phyloP scores from a whole-genome alignment of 2,113 vertebrate species.

The Cynocephalus volans region DNA sequence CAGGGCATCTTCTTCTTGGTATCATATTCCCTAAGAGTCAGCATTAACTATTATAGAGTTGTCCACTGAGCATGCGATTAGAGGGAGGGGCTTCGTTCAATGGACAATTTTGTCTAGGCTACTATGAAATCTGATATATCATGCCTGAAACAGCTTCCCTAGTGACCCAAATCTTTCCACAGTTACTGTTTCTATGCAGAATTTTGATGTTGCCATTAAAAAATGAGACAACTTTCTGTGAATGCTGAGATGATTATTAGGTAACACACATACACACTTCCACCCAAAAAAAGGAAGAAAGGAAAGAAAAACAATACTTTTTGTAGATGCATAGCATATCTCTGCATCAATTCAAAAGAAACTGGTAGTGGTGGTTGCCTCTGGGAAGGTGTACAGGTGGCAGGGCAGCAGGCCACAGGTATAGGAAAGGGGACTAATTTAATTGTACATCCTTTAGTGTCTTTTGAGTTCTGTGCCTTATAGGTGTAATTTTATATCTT shows the following conservation, averaged over 20 bases:
- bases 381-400: neutral
- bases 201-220: conserved; percentile 58
- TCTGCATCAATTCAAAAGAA: conserved; percentile 2
- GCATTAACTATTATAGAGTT: neutral
- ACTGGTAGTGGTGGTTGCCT: neutral
- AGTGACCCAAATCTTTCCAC: neutral
- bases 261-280: neutral
- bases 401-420: neutral
- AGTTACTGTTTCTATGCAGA: neutral
- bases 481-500: neutral
- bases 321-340: neutral
- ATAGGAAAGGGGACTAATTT: neutral
- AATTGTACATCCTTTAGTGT: neutral
- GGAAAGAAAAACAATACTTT: neutral
- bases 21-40: neutral
- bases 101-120: neutral
- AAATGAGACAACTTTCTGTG: neutral
- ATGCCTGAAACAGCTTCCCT: neutral
- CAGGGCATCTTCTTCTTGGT: neutral
- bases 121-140: neutral
- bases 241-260: conserved; percentile 34
- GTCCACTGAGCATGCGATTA: neutral
- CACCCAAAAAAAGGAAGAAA: neutral
- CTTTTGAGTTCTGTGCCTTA: no score
- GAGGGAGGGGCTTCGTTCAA: neutral